These are phyloP conservation scores for Hydractinia symbiolongicarpus DNA, from an alignment of 30 jellyfish, hydroid and myxozoan genomes.

Conservation along the genomic window DNA sequence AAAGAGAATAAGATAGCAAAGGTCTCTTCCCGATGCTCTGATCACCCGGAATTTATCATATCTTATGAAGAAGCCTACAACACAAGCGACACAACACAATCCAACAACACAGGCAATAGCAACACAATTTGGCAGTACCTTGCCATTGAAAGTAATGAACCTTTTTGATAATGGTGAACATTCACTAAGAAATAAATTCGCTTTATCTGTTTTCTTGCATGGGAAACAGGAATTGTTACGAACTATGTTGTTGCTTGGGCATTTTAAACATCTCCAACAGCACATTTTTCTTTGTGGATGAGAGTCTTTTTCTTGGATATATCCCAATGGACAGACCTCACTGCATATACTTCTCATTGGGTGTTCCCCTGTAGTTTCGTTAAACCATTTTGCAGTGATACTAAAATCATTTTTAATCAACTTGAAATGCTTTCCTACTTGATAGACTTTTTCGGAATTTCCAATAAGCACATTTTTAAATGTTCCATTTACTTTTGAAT, in stretches of 20 bases:
- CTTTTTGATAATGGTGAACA: slow-evolving; percentile 14
- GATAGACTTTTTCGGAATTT: too few species aligned
- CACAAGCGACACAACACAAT: slow-evolving; percentile 37
- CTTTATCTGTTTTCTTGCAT: slow-evolving; percentile 34
- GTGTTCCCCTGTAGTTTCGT: too few species aligned
- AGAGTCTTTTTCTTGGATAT: slow-evolving; percentile 15
- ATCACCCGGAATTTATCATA: slow-evolving; percentile 46
- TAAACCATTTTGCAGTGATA: too few species aligned
- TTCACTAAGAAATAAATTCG: background rate
- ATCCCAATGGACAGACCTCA: slow-evolving; percentile 53
- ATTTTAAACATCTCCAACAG: slow-evolving; percentile 72
- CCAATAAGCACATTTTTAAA: too few species aligned
- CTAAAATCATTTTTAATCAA: too few species aligned
- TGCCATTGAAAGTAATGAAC: background rate
- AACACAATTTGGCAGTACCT: background rate
- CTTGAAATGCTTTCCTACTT: too few species aligned
- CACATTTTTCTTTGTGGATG: slow-evolving; percentile 42
- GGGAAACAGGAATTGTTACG: slow-evolving; percentile 43
- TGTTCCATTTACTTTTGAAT: too few species aligned
- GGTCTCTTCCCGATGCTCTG: slow-evolving; percentile 72
- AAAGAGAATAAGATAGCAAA: slow-evolving; percentile 56
- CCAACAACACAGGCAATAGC: slow-evolving; percentile 44
- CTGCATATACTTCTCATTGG: slow-evolving; percentile 37
- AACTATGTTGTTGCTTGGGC: slow-evolving; percentile 36
- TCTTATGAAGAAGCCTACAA: slow-evolving; percentile 43